Evolutionary conservation across 2,888 invertebrate species (phyloP).

Genomic region (Drosophila paramelanica): DNA sequence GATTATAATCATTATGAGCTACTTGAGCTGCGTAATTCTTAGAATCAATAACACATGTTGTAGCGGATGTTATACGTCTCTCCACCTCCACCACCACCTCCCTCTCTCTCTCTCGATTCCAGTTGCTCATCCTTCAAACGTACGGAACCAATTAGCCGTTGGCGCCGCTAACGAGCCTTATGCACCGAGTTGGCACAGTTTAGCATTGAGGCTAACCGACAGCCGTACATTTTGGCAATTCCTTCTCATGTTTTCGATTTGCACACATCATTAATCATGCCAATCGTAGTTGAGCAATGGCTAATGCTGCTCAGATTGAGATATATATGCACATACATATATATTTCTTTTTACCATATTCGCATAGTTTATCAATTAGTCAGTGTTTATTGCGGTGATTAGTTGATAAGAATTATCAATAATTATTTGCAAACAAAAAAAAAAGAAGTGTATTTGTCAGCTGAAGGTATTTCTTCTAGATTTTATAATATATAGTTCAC

Average conservation of each 20-base stretch:
- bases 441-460: background rate
- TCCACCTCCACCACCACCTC: background rate
- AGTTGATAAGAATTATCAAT: slow-evolving; percentile 9
- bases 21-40: slow-evolving; percentile 26
- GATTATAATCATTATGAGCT: slow-evolving; percentile 30
- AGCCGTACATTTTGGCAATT: slow-evolving; percentile 41
- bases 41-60: slow-evolving; percentile 32
- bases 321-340: slow-evolving; percentile 15
- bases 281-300: slow-evolving; percentile 25
- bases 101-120: background rate
- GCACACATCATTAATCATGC: slow-evolving; percentile 48
- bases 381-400: background rate
- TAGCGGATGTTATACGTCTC: background rate
- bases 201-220: slow-evolving; percentile 44
- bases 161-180: slow-evolving; percentile 64
- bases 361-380: background rate
- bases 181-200: slow-evolving; percentile 42
- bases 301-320: slow-evolving; percentile 21
- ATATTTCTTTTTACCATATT: background rate
- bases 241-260: slow-evolving; percentile 38
- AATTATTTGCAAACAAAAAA: background rate
- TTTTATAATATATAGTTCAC: no score
- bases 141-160: slow-evolving; percentile 64
- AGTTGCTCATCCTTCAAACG: slow-evolving; percentile 59
- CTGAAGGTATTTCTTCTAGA: no score